These are phyloP conservation scores for Etia nguti DNA, from an alignment of 2,113 vertebrate genomes.

Conservation along the genomic window DNA sequence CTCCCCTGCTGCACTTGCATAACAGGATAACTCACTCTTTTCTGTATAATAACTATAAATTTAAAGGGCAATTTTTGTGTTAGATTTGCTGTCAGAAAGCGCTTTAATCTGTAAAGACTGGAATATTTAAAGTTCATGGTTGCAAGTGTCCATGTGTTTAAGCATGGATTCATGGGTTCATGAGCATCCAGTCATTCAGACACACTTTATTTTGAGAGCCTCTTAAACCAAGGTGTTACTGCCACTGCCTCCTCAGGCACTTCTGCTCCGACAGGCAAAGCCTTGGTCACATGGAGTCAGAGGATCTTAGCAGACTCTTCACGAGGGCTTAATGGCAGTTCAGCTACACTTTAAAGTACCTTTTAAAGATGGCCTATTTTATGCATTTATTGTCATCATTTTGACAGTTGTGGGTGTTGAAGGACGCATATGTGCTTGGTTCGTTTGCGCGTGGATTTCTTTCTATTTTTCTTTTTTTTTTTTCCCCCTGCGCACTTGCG, in stretches of 20 bases:
- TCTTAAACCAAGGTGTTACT: slow-evolving; percentile 61
- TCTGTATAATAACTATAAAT: neutral
- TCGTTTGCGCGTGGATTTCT: slow-evolving; percentile 10
- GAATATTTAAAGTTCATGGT: neutral
- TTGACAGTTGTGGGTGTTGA: slow-evolving; percentile 38
- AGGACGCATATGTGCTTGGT: slow-evolving; percentile 6
- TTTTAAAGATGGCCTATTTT: slow-evolving; percentile 60
- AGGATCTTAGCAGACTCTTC: slow-evolving; percentile 31
- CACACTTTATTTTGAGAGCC: slow-evolving; percentile 54
- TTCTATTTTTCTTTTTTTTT: neutral
- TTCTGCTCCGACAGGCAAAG: slow-evolving; percentile 31
- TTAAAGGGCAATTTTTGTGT: neutral
- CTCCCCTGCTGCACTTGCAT: neutral
- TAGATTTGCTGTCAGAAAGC: neutral
- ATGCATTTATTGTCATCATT: slow-evolving; percentile 30
- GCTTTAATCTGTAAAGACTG: neutral
- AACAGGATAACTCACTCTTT: neutral
- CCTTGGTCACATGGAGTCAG: slow-evolving; percentile 21
- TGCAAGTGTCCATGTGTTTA: slow-evolving; percentile 4
- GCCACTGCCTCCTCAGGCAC: slow-evolving; percentile 36
- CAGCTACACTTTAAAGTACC: slow-evolving; percentile 14
- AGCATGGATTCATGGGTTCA: slow-evolving; percentile 32
- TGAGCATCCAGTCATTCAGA: slow-evolving; percentile 33
- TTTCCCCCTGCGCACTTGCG: slow-evolving; percentile 11
- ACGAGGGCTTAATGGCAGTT: slow-evolving; percentile 13